Percentiles rank a stretch among this genome's conserved stretches.
phyloP scores from a whole-genome alignment of 2,797 vertebrate genomes.

The Sciaenops ocellatus region DNA sequence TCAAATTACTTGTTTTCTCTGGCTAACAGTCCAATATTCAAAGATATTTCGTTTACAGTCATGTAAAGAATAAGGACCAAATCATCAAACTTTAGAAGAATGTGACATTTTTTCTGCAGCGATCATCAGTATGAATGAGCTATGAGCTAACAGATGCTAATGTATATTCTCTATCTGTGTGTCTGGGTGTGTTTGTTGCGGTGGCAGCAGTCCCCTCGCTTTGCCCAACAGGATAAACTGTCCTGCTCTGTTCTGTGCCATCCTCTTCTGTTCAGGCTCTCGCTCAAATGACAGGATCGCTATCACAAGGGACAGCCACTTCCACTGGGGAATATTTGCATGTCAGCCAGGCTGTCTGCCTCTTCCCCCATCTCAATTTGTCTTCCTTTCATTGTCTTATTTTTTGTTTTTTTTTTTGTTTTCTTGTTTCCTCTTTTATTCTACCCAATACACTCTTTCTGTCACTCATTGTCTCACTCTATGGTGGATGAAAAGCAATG shows the following conservation, averaged over 20 bases:
- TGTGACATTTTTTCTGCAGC: neutral
- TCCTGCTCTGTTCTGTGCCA: conserved; percentile 40
- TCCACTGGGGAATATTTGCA: conserved; percentile 70
- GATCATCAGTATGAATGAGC: neutral
- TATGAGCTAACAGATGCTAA: neutral
- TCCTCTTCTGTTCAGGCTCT: conserved; percentile 52
- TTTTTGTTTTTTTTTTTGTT: conserved; percentile 27
- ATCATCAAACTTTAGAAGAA: neutral
- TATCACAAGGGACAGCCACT: conserved; percentile 60
- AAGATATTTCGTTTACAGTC: too few species aligned
- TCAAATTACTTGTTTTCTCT: neutral
- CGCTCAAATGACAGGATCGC: conserved; percentile 63
- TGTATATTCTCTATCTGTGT: neutral
- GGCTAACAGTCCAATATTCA: neutral
- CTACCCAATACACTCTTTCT: conserved; percentile 7
- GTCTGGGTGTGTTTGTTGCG: conserved; percentile 22
- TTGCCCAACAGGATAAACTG: conserved; percentile 61
- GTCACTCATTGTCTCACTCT: conserved; percentile 28
- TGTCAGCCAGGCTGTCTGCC: conserved; percentile 60
- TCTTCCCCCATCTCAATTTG: conserved; percentile 64
- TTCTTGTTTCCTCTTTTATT: conserved; percentile 8
- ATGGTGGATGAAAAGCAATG: neutral
- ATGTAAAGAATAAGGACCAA: neutral
- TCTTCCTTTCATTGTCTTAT: conserved; percentile 55
- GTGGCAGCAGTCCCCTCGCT: conserved; percentile 38